Evolutionary conservation across 2,113 vertebrate species (phyloP), one percentile per base, ranked within the genome.

Genomic region (Condylura cristata): DNA sequence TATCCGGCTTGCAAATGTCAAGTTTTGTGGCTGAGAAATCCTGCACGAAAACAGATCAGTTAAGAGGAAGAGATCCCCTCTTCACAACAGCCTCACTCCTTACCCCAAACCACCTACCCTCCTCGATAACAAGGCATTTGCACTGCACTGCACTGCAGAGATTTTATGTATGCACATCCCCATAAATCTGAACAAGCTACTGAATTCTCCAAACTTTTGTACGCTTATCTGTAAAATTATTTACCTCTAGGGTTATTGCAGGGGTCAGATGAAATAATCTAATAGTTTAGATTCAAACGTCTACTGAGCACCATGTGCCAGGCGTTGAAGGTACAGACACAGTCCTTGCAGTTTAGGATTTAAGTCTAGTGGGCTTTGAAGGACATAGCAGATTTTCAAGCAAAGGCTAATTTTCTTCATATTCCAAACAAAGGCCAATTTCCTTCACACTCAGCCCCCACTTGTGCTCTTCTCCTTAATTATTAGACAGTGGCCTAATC

Each of bases 321-420:
- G 48, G 30, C 87, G 32, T 48, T 86, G 46, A 78, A 39, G 51
- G 46, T 90, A 78, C 16, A 87, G 76, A 82, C 39, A 78, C 12
- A 70, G 34, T 75, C 65, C 30, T 89, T 81, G 60, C 61, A 84
- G 16, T 28, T 46, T 34, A 74, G 37, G 41, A 68, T 44, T 71
- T 72, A 92, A 92, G 37, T 82, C 34, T 82, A 76, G 20, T 46
- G 60, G 86, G 60, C 63, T 75, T 61, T 60, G 66, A 70, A 53
- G 14, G 53, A 86, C 74, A 41, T 17, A 53, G 72, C 28, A 81
- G 44, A 93, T 83, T 90, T 93, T 89, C 37, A 87, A 83, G 87
- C n/a, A 71, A 78, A 85, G 70, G 44, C 24, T 70, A 41, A 88
- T 83, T 68, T 84, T n/a, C 37, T 80, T 83, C 58, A 74, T 56